A percentile compares a stretch with the other conserved stretches of the same genome.
Conservation (phyloP, 2,797 vertebrate species). For the Onychomys torridus region DNA sequence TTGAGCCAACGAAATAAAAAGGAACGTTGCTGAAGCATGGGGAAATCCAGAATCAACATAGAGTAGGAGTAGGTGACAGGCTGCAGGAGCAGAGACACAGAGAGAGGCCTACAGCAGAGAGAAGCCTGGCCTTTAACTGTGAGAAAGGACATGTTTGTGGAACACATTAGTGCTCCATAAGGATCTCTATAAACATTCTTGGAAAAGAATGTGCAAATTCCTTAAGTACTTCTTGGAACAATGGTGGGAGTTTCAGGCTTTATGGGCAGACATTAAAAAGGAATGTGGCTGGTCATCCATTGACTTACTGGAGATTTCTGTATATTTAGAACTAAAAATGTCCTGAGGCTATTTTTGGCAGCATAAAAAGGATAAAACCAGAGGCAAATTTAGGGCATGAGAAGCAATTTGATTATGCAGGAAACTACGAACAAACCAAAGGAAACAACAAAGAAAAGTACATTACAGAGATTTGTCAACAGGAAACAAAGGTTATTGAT, state of each 20-base stretch:
- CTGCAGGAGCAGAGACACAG: neutral
- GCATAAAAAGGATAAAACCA: neutral
- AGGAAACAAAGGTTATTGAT: neutral
- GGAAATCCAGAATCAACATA: neutral
- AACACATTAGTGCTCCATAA: neutral
- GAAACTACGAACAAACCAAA: neutral
- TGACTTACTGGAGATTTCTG: neutral
- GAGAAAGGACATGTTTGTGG: neutral
- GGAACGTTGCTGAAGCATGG: neutral
- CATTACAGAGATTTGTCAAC: neutral
- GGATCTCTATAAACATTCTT: neutral
- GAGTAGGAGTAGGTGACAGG: accelerated
- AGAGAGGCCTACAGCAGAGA: neutral
- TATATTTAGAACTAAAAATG: neutral
- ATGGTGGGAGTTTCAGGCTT: neutral
- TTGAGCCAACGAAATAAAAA: neutral
- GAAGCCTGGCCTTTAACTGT: neutral
- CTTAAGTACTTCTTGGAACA: neutral
- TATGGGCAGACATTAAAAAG: neutral
- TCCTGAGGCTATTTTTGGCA: neutral
- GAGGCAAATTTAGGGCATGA: neutral
- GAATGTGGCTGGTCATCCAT: neutral
- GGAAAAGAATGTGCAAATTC: neutral
- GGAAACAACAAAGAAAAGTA: neutral
- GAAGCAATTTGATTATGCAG: neutral